These are phyloP conservation scores for Laodelphax striatellus DNA, from an alignment of 1,140 invertebrate species.

Conservation along the genomic window DNA sequence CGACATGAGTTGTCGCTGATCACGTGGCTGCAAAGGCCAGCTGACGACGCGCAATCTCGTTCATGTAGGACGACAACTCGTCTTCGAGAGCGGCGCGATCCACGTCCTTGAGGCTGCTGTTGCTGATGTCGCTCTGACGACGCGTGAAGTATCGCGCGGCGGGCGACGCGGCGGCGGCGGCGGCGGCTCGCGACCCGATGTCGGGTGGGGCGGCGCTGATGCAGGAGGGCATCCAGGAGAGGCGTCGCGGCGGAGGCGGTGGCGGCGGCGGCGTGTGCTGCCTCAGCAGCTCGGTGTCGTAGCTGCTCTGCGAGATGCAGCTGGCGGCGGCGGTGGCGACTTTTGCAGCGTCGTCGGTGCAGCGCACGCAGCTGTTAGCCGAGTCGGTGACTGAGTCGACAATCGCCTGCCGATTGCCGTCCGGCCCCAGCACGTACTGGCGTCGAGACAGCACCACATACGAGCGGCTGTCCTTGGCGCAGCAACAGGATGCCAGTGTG, in stretches of 20 bases:
- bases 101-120: slow-evolving; percentile 32
- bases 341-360: no score
- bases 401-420: neutral
- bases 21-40: neutral
- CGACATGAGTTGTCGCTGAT: no score
- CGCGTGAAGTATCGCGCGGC: neutral
- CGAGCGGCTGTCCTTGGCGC: neutral
- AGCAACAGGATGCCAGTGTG: neutral
- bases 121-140: slow-evolving; percentile 26
- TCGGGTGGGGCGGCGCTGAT: neutral
- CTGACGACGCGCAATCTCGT: slow-evolving; percentile 20
- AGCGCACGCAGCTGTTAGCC: neutral
- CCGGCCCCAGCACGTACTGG: neutral
- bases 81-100: slow-evolving; percentile 30
- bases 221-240: neutral
- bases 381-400: neutral
- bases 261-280: neutral
- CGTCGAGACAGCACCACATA: neutral
- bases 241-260: neutral
- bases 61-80: slow-evolving; percentile 33
- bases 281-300: neutral
- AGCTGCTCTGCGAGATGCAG: neutral
- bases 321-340: neutral
- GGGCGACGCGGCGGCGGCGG: neutral
- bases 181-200: no score